Conservation (phyloP, 2,113 vertebrate species). For the Grammomys surdaster region DNA sequence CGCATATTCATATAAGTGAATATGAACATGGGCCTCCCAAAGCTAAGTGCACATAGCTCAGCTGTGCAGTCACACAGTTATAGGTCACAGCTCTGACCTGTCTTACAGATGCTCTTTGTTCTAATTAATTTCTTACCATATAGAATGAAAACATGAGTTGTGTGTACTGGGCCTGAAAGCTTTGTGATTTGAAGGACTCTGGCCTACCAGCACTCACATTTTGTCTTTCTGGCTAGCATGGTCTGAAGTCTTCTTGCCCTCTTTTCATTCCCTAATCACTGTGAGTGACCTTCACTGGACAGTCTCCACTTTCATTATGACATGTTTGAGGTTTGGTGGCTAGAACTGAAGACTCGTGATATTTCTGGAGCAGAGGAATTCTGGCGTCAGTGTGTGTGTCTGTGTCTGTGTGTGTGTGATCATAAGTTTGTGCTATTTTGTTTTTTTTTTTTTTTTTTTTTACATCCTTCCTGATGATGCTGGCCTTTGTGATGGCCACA, state of each 20-base stretch:
- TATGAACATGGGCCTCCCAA: background rate
- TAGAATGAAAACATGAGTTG: slow-evolving; percentile 8
- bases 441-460: slow-evolving; percentile 78
- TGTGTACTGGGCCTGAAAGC: background rate
- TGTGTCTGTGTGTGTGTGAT: slow-evolving; percentile 16
- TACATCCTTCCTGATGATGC: slow-evolving; percentile 82
- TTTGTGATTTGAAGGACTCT: background rate
- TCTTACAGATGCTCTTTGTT: background rate
- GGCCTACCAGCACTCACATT: background rate
- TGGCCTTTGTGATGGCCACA: slow-evolving; percentile 80
- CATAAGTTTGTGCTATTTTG: slow-evolving; percentile 47
- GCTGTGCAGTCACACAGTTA: background rate
- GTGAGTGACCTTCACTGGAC: background rate
- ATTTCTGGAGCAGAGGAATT: slow-evolving; percentile 41
- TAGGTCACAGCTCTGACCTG: background rate
- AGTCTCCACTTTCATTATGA: slow-evolving; percentile 37
- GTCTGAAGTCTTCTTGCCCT: slow-evolving; percentile 33
- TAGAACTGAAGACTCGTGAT: background rate
- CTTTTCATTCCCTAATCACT: slow-evolving; percentile 30
- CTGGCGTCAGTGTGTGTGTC: background rate
- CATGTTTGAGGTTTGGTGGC: background rate
- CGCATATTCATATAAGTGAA: background rate
- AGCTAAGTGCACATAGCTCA: background rate
- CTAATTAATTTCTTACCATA: slow-evolving; percentile 22
- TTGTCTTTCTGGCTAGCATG: background rate